Evolutionary conservation across 2,797 vertebrate genomes (phyloP).

Genomic region (Lagorchestes hirsutus): DNA sequence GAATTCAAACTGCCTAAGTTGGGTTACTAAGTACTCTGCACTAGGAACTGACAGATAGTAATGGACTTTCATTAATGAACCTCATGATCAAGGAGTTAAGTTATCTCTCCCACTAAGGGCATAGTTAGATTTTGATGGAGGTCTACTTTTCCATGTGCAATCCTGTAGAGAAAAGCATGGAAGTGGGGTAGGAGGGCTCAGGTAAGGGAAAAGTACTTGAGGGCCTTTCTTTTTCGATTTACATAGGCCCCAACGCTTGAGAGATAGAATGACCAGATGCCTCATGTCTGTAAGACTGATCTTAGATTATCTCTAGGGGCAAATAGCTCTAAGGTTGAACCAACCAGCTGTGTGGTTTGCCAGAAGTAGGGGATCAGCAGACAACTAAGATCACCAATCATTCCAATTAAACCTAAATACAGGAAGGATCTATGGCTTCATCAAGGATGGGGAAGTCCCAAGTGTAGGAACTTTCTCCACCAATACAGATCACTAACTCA

Average conservation of each 20-base stretch:
- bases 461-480: too few species aligned
- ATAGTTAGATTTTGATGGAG: not conserved
- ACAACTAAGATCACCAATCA: not conserved
- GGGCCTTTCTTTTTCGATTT: not conserved
- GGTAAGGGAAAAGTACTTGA: not conserved
- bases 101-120: not conserved
- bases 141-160: not conserved
- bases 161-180: not conserved
- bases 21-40: not conserved
- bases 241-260: not conserved
- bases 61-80: not conserved
- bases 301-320: not conserved
- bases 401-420: not conserved
- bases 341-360: not conserved
- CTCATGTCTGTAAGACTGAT: not conserved
- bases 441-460: not conserved
- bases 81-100: not conserved
- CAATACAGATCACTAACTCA: not conserved
- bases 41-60: not conserved
- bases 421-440: not conserved
- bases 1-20: not conserved
- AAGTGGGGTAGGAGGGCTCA: not conserved
- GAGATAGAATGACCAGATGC: not conserved
- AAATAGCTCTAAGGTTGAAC: not conserved
- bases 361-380: not conserved